These are phyloP conservation scores for Dinomys branickii DNA, from an alignment of 2,113 vertebrate genomes.

Conservation along the genomic window DNA sequence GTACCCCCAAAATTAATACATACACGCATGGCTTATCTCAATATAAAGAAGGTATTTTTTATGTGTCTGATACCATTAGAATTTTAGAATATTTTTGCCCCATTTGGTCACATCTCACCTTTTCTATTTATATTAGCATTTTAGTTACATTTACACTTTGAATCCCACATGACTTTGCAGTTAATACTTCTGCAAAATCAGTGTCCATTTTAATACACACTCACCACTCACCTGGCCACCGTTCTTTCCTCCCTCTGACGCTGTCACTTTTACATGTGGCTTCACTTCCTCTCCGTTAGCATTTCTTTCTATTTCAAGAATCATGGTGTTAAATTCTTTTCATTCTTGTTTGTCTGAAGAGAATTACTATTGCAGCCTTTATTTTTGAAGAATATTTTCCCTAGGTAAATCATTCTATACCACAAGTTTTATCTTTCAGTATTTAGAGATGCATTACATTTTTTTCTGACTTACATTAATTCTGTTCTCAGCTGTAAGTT, in stretches of 20 bases:
- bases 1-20: not conserved
- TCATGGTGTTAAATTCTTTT: not conserved
- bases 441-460: not conserved
- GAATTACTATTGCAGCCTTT: not conserved
- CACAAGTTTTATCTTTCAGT: not conserved
- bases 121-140: not conserved
- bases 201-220: not conserved
- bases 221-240: not conserved
- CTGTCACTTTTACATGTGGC: not conserved
- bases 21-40: not conserved
- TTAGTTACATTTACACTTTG: not conserved
- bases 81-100: not conserved
- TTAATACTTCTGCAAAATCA: not conserved
- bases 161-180: not conserved
- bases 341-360: not conserved
- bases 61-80: not conserved
- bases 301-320: not conserved
- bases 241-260: not conserved
- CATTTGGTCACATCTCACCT: not conserved
- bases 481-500: not conserved
- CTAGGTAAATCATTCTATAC: not conserved
- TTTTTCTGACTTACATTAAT: not conserved
- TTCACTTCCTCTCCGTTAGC: not conserved
- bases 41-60: not conserved
- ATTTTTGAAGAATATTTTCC: not conserved